These are phyloP conservation scores for Desmodus rotundus DNA, from an alignment of 2,113 vertebrate species.

Conservation along the genomic window DNA sequence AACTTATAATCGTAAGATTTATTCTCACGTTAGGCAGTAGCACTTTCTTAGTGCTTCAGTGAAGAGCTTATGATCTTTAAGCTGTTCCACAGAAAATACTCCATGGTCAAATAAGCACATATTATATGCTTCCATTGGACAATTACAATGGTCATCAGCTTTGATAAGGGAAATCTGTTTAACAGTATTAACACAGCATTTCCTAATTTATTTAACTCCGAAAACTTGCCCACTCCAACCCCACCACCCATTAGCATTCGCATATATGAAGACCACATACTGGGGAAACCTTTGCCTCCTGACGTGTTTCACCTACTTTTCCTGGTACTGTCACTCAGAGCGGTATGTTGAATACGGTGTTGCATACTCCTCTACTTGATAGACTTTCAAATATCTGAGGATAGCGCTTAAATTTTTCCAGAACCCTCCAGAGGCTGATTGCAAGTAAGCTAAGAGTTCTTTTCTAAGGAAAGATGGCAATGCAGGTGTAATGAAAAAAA, in stretches of 20 bases:
- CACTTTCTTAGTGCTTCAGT: background rate
- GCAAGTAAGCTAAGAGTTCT: background rate
- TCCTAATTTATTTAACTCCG: background rate
- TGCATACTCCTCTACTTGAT: background rate
- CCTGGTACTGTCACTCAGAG: background rate
- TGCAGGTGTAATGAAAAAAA: background rate
- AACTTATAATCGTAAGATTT: background rate
- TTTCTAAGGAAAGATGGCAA: background rate
- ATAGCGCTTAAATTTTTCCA: background rate
- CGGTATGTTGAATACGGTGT: background rate
- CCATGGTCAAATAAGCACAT: background rate
- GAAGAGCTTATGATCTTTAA: background rate
- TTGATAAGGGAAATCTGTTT: background rate
- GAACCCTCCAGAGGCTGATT: background rate
- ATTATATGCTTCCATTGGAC: background rate
- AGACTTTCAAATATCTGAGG: background rate
- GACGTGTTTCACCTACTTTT: background rate
- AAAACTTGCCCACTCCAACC: background rate
- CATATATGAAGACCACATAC: background rate
- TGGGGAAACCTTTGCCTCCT: background rate
- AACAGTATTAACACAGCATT: background rate
- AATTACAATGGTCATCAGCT: background rate
- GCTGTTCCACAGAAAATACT: background rate
- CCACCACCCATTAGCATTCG: background rate
- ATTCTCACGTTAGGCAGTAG: background rate